Evolutionary conservation across 2,113 vertebrate genomes (phyloP), one percentile per base, ranked within the genome.

Genomic region (Ifrita kowaldi): DNA sequence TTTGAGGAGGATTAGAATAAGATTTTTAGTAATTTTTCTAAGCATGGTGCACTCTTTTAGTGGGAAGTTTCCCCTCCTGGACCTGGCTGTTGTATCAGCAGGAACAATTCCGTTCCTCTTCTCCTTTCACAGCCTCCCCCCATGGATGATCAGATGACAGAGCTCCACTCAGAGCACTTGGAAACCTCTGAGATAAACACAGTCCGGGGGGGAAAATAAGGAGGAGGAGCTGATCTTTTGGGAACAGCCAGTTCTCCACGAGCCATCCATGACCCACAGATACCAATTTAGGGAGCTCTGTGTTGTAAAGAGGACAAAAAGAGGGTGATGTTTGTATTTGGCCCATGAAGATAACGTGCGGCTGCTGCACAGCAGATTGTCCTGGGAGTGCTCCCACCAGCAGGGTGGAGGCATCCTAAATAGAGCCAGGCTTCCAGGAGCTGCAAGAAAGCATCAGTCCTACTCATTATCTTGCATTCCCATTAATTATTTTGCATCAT

Each of bases 1-100:
- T 83, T 39, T 63, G 84, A 73, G 68, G 55, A 81, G 84, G 84
- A 91, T 89, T 78, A 87, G 52, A 33, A 28, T 28, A 46, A 53
- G 47, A 56, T 26, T 86, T 89, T 91, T 19, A 50, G 42, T 55
- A 35, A 19, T 84, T 69, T 80, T 69, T 19, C 39, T 74, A 47
- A 65, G 84, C 64, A 7, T 1, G 0, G 62, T 3, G 37, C 44
- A 13, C 16, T 3, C 26, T 87, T 56, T 50, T 8, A 42, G n/a
- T 8, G 62, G 56, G 56, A 74, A 76, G 18, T 44, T 87, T 63
- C 33, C 33, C 64, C 55, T 78, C 22, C 60, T 27, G 32, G 71
- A 37, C 41, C 7, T 14, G 22, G 35, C 52, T 90, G 35, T 60
- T 21, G 22, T 3, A 6, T n/a, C 30, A 17, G 47, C 13, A 46